Base-by-base conservation (phyloP, 2,888 invertebrate species). In the Fragum sueziense region DNA sequence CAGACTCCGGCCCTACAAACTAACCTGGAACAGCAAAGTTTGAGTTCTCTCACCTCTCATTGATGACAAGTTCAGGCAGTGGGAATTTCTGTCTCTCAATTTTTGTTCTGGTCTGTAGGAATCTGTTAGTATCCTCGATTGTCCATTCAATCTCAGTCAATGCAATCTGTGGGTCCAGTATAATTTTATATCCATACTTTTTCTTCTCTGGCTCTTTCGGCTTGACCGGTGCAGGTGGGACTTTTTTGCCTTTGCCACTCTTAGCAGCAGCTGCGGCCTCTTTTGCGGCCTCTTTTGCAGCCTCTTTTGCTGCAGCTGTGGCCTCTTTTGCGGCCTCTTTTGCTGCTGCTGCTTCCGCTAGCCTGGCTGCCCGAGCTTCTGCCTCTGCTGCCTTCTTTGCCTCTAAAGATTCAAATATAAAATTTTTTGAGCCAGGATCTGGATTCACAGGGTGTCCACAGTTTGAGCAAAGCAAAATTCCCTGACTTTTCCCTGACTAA, bases 61-160 rank as follows among this genome's bases (percentile, higher is more conserved):
- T 78, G 1, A 84, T 65, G 47, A 71, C 80, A 22, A 65, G 70
- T n/a, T 59, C 62, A 25, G 76, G 73, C n/a, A 67, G 4, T 6
- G 51, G 67, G 59, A 75, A 78, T 22, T 29, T 54, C 33, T 80
- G 70, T 7, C 52, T 67, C 17, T 61, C 70, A 6, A 47, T 22
- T 20, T 22, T 69, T 4, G 68, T 72, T 14, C 68, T 81, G 2
- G 80, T 81, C 20, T 79, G 22, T 37, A 80, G 70, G 11, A 62
- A 65, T 14, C 74, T 27, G 69, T 84, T 67, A 1, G 84, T 84
- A 0, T 54, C 70, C 70, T 79, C 80, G 17, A 74, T 76, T 4
- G 74, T 77, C 84, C 84, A 84, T 59, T 81, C 80, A 17, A 81
- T 74, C 25, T 34, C 69, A 1, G 71, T 57, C 3, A 76, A 65